phyloP scores from a whole-genome alignment of 1,140 invertebrate species.

The Zelostemma sp. region DNA sequence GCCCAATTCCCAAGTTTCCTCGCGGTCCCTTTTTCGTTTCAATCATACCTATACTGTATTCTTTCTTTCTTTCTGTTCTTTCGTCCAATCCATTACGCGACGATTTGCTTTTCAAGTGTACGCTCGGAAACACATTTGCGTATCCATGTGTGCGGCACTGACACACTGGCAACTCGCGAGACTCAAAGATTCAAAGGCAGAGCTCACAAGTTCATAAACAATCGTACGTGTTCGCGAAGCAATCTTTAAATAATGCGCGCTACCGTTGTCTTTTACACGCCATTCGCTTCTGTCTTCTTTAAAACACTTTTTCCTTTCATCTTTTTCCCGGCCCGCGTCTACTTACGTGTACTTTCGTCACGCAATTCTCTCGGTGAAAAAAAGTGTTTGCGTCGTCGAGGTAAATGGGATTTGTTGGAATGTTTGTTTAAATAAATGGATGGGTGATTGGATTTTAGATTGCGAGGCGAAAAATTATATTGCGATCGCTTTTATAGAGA shows the following conservation, averaged over 20 bases:
- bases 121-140: conserved; percentile 42
- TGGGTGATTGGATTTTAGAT: too few species aligned
- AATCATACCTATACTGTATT: conserved; percentile 38
- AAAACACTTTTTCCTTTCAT: too few species aligned
- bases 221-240: conserved; percentile 24
- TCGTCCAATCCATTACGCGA: conserved; percentile 54
- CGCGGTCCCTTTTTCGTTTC: conserved; percentile 39
- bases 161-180: conserved; percentile 12
- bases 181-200: too few species aligned
- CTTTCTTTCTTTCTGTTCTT: conserved; percentile 51
- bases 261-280: background rate
- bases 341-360: too few species aligned
- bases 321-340: too few species aligned
- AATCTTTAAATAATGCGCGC: conserved; percentile 21
- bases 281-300: background rate
- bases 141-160: conserved; percentile 14
- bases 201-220: conserved; percentile 43
- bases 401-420: too few species aligned
- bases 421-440: too few species aligned
- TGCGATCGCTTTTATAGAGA: background rate
- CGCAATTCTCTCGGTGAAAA: too few species aligned
- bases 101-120: conserved; percentile 54
- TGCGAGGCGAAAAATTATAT: too few species aligned
- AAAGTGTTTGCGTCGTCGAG: too few species aligned
- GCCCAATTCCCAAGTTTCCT: conserved; percentile 48